Conservation (phyloP, 2,797 vertebrate species). For the Halcyon leucocephala region DNA sequence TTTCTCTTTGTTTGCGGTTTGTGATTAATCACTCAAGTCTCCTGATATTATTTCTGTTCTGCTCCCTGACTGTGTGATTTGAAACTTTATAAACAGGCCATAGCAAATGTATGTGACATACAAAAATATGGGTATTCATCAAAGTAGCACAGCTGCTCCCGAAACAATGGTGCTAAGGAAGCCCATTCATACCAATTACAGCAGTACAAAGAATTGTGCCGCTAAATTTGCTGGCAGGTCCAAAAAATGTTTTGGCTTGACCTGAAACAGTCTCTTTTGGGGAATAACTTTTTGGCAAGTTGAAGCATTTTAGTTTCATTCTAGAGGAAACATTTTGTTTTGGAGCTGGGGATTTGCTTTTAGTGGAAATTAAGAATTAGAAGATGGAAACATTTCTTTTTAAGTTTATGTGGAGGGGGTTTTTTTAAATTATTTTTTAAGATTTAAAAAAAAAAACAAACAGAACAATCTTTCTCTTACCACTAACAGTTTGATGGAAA, state of each 20-base stretch:
- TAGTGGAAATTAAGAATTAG: neutral
- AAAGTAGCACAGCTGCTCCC: constrained; percentile 61
- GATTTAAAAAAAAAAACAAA: neutral
- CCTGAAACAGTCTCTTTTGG: constrained; percentile 58
- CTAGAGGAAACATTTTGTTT: neutral
- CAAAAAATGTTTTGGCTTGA: constrained; percentile 64
- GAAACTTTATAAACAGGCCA: constrained; percentile 61
- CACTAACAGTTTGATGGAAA: neutral
- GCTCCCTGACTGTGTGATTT: constrained; percentile 35
- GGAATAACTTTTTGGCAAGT: constrained; percentile 56
- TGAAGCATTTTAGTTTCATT: neutral
- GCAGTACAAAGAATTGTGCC: constrained; percentile 59
- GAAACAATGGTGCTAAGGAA: constrained; percentile 62
- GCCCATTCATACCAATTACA: constrained; percentile 67
- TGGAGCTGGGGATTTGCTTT: neutral
- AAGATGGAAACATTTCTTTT: neutral
- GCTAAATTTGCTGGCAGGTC: constrained; percentile 63
- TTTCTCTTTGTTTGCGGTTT: neutral
- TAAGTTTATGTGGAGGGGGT: neutral
- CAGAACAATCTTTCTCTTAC: neutral
- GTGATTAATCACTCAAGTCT: constrained; percentile 43
- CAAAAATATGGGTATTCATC: constrained; percentile 68
- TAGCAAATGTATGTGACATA: constrained; percentile 46
- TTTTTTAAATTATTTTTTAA: neutral
- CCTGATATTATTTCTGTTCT: constrained; percentile 55